Evolutionary conservation across 2,113 vertebrate species (phyloP), one percentile per base, ranked within the genome.

Genomic region (Sinocyclocheilus anshuiensis): DNA sequence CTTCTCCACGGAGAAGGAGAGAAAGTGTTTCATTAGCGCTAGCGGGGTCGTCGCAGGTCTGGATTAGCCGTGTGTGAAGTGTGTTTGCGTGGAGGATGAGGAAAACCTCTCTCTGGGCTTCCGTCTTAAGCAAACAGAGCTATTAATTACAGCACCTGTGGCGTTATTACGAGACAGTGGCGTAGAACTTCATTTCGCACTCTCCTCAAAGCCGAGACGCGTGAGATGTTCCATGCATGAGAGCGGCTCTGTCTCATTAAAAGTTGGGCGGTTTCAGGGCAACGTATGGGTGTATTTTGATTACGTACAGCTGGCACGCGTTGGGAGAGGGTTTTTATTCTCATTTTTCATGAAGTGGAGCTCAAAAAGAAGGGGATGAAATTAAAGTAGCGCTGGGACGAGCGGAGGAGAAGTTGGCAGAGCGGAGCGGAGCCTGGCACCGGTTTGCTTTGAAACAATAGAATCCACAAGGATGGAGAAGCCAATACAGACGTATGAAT

Each of bases 71-170:
- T 92, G 89, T 92, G 90, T 85, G 45, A 53, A 85, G 57, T 81
- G 83, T 87, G 72, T 83, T 67, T 50, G 81, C 36, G 63, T 87
- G 90, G 69, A 86, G 81, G 90, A 61, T 81, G 86, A 84, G 86
- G 77, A 76, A 78, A 81, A 74, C 92, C 90, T 91, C 91, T 76
- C 48, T 82, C 39, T 74, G 90, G 92, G 87, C 78, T 87, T 84
- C 85, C 82, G 79, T 82, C 39, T 86, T 87, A 91, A 87, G 88
- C 69, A 84, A 86, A 91, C 92, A 94, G 91, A 87, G 83, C 85
- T 91, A 87, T 92, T 92, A 90, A 92, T 86, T 89, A 83, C 85
- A 72, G 33, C 83, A 84, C 84, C 88, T 83, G 87, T 82, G 88
- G 75, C 16, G 11, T 18, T 11, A 76, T 18, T 63, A 26, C 9